Conservation (phyloP, 1,140 invertebrate genomes). For the Meteorus sp. region DNA sequence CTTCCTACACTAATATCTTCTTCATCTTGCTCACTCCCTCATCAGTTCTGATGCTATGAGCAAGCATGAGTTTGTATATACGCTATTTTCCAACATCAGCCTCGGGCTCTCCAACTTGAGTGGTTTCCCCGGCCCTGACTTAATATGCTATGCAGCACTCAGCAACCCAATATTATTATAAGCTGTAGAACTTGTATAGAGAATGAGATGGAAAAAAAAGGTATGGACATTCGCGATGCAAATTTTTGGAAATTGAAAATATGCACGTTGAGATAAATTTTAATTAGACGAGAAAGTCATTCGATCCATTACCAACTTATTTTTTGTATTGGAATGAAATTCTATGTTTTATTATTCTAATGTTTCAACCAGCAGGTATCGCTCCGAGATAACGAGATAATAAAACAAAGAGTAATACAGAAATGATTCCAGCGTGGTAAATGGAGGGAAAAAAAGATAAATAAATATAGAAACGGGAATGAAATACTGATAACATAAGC, state of each 20-base stretch:
- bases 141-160: slow-evolving; percentile 10
- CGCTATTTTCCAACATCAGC: slow-evolving; percentile 1
- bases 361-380: too few relatives aligned
- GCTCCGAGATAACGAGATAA: too few relatives aligned
- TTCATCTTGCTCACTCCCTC: neutral
- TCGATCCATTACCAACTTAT: too few relatives aligned
- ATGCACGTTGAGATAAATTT: too few relatives aligned
- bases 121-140: slow-evolving; percentile 16
- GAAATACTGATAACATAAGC: slow-evolving; percentile 6
- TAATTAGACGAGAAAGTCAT: too few relatives aligned
- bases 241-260: too few relatives aligned
- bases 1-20: neutral
- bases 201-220: neutral
- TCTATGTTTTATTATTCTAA: too few relatives aligned
- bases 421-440: too few relatives aligned
- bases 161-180: slow-evolving; percentile 17
- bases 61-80: neutral
- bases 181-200: neutral
- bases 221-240: too few relatives aligned
- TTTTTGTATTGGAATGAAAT: too few relatives aligned
- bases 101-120: slow-evolving; percentile 4
- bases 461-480: neutral
- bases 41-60: slow-evolving; percentile 4
- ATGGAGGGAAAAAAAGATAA: neutral
- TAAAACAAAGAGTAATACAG: too few relatives aligned